Base-by-base conservation (phyloP, 2,888 invertebrate species). In the Drosophila picticornis region DNA sequence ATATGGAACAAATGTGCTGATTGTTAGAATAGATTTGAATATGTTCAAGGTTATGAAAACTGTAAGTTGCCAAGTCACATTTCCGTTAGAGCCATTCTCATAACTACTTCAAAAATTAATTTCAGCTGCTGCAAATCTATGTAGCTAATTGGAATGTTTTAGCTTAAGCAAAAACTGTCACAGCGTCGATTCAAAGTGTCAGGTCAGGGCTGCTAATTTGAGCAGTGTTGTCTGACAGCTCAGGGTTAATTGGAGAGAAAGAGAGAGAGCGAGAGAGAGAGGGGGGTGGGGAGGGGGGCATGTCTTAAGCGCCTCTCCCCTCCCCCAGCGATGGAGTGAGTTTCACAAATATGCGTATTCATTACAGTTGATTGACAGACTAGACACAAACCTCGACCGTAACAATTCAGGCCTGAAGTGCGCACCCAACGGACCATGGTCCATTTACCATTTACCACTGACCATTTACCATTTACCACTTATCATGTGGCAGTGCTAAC, bases 341-440 rank as follows among this genome's bases (percentile, higher is more conserved):
- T 65, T 71, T 40, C 64, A 60, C 65, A 87, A 89, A 84, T 71
- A 75, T 89, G 84, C 84, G 86, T 85, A 90, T 85, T 85, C 90
- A 90, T 85, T 85, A 90, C 86, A 90, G 71, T 88, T 85, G 85
- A 85, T 90, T 85, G 85, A 90, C 85, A 85, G 86, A 69, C 84
- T 64, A 73, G 83, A 77, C 75, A 46, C 71, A 72, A 67, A 62
- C 80, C 78, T 58, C 78, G 69, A 56, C 67, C 81, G 71, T 71
- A 83, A 71, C 89, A 80, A 90, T 83, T 90, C 87, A 88, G 59
- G 84, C 83, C 52, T 87, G 80, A 82, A 84, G 83, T 89, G 81
- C 75, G 84, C 75, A 89, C 69, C 89, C 89, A 88, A 75, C 83
- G 60, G 72, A 84, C 87, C 89, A 88, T 89, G 76, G 87, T 61